Percentiles rank a stretch among this genome's conserved stretches.
Evolutionary conservation across 2,113 vertebrate species (phyloP).

Genomic region (Grammatotria lemairii): DNA sequence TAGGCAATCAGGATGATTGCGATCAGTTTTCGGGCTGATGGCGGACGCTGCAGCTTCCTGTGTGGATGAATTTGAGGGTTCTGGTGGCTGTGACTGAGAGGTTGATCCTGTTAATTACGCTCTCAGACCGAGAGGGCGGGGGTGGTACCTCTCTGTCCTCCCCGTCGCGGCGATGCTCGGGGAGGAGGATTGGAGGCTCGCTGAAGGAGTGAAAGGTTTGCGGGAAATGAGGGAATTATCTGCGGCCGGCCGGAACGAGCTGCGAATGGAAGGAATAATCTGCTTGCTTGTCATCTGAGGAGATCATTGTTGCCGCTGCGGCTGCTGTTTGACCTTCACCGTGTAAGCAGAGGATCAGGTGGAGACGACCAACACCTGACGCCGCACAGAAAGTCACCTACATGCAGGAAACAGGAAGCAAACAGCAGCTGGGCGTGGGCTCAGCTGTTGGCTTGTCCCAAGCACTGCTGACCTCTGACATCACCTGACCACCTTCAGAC

Average conservation of each 20-base stretch:
- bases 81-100: not conserved
- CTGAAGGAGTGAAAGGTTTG: slow-evolving; percentile 82
- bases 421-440: not conserved
- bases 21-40: not conserved
- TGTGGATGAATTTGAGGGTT: not conserved
- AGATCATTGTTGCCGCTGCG: slow-evolving; percentile 47
- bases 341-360: not conserved
- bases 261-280: slow-evolving; percentile 92
- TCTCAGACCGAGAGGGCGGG: not conserved
- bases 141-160: slow-evolving; percentile 79
- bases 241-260: slow-evolving; percentile 80
- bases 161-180: slow-evolving; percentile 35
- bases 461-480: not conserved
- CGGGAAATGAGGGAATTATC: slow-evolving; percentile 94
- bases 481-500: not conserved
- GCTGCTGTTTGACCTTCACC: slow-evolving; percentile 78
- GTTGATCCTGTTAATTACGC: not conserved
- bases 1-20: not conserved
- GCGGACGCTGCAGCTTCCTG: not conserved
- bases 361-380: not conserved
- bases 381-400: not conserved
- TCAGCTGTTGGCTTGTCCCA: not conserved
- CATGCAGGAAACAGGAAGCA: not conserved
- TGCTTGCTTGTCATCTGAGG: slow-evolving; percentile 88
- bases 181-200: slow-evolving; percentile 77